Percentiles rank a stretch among this genome's conserved stretches.
Evolutionary conservation across 2,797 vertebrate genomes (phyloP).

Genomic region (Varecia variegata): DNA sequence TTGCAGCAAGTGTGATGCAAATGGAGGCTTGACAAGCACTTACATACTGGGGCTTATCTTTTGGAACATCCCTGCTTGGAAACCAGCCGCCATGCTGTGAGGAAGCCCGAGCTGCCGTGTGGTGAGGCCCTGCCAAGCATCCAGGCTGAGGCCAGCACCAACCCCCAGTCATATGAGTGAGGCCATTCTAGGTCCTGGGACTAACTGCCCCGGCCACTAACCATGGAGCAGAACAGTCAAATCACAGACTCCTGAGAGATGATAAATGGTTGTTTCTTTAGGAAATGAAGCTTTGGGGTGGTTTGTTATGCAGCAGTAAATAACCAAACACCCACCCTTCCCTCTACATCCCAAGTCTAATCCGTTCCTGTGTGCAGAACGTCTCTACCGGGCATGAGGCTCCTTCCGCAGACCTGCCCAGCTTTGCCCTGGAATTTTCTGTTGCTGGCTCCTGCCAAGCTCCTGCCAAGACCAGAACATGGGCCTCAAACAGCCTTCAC

Average conservation of each 20-base stretch:
- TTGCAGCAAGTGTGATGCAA: not conserved
- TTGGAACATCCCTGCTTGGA: not conserved
- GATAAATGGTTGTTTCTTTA: not conserved
- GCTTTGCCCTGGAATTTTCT: not conserved
- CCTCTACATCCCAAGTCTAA: not conserved
- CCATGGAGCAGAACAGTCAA: not conserved
- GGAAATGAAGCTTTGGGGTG: not conserved
- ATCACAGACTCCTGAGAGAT: not conserved
- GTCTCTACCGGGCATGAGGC: not conserved
- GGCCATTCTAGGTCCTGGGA: not conserved
- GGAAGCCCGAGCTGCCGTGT: not conserved
- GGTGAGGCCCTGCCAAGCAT: not conserved
- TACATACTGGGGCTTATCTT: not conserved
- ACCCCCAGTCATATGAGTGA: not conserved
- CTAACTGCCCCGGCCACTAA: not conserved
- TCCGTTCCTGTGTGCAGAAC: not conserved
- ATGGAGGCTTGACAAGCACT: not conserved
- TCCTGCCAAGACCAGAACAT: not conserved
- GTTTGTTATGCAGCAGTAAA: not conserved
- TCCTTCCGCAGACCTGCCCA: not conserved
- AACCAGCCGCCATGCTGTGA: not conserved
- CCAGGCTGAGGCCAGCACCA: not conserved
- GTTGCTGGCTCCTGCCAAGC: not conserved
- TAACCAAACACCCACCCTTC: not conserved
- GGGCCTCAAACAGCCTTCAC: not conserved